Evolutionary conservation across 1,140 invertebrate species (phyloP).

Genomic region (Andrena cerasifolii): DNA sequence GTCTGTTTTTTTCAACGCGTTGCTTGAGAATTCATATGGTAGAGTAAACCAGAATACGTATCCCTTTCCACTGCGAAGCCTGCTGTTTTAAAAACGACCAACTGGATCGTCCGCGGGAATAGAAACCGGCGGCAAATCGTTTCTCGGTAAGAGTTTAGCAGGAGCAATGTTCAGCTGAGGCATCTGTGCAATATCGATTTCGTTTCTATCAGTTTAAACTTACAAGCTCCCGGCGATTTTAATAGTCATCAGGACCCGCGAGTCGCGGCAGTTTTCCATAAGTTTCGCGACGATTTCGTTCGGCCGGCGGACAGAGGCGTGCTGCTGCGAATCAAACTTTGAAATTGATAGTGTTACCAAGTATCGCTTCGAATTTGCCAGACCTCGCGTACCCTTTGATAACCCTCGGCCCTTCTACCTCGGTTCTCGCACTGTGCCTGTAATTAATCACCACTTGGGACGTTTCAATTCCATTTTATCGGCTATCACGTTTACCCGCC

Average conservation of each 20-base stretch:
- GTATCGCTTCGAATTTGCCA: slow-evolving; percentile 17
- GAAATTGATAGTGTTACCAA: slow-evolving; percentile 27
- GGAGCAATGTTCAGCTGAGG: background rate
- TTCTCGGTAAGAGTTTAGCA: background rate
- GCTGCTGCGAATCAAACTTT: slow-evolving; percentile 13
- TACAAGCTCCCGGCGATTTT: slow-evolving; percentile 1
- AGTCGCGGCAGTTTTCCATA: slow-evolving; percentile 24
- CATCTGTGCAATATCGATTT: background rate
- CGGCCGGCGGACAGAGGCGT: background rate
- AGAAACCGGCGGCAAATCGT: slow-evolving; percentile 30
- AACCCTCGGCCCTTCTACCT: slow-evolving; percentile 10
- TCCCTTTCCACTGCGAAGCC: too few species aligned
- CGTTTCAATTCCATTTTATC: slow-evolving; percentile 35
- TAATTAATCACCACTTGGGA: slow-evolving; percentile 28
- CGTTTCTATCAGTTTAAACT: background rate
- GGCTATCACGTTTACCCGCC: background rate
- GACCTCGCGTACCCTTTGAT: background rate
- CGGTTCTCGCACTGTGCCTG: background rate
- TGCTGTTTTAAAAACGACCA: too few species aligned
- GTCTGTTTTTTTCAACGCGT: background rate
- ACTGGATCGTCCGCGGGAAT: too few species aligned
- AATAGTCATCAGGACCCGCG: background rate
- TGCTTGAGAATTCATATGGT: too few species aligned
- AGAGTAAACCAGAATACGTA: too few species aligned
- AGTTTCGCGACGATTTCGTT: background rate